phyloP scores from a whole-genome alignment of 2,113 vertebrate genomes.

The Cricetomys ansorgei region DNA sequence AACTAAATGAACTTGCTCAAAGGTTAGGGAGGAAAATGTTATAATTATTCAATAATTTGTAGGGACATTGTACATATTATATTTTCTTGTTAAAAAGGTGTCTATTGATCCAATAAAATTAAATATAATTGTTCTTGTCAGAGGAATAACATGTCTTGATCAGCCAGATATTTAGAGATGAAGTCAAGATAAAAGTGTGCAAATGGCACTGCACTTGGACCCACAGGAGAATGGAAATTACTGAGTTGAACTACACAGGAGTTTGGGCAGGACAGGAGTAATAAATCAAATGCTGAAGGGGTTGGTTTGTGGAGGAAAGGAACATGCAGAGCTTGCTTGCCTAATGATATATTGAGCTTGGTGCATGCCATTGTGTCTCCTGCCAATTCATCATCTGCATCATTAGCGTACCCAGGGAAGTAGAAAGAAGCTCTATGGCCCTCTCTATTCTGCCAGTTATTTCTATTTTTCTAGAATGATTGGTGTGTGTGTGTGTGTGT shows the following conservation, averaged over 20 bases:
- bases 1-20: constrained; percentile 10
- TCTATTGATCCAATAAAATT: constrained; percentile 1
- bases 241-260: neutral
- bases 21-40: neutral
- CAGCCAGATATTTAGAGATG: constrained; percentile 11
- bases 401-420: neutral
- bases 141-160: neutral
- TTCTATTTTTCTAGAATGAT: neutral
- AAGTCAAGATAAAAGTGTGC: constrained; percentile 24
- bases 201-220: neutral
- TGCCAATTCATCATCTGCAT: neutral
- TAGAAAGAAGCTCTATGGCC: neutral
- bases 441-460: neutral
- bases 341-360: neutral
- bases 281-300: neutral
- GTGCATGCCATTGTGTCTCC: neutral
- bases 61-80: neutral
- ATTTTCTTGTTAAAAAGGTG: constrained; percentile 19
- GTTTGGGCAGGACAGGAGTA: neutral
- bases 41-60: constrained; percentile 21
- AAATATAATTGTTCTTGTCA: constrained; percentile 19
- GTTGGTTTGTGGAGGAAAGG: neutral
- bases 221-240: neutral
- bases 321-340: neutral
- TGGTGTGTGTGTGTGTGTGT: too few relatives aligned